A percentile compares a stretch with the other conserved stretches of the same genome.
phyloP scores from a whole-genome alignment of 1,140 invertebrate species.

The Ditylenchus dipsaci region DNA sequence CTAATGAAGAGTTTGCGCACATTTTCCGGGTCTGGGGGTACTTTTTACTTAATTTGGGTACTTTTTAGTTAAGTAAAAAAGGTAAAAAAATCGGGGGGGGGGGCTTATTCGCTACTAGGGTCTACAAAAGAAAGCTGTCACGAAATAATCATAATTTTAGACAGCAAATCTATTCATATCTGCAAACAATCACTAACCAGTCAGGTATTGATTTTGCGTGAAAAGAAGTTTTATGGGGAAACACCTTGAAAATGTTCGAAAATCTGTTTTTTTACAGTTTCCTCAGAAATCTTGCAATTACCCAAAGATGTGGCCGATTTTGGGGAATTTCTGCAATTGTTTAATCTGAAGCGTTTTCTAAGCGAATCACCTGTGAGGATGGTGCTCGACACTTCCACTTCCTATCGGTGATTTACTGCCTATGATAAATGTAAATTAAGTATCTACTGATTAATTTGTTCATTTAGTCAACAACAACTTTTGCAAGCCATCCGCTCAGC shows the following conservation, averaged over 20 bases:
- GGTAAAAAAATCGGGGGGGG: no score
- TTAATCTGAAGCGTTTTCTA: conserved; percentile 42
- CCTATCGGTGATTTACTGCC: conserved; percentile 23
- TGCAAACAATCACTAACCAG: neutral
- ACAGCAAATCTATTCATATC: neutral
- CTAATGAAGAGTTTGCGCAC: no score
- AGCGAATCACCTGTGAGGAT: conserved; percentile 14
- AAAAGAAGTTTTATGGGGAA: no score
- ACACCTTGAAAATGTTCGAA: conserved; percentile 42
- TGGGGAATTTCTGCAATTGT: conserved; percentile 44
- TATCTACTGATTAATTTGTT: conserved; percentile 25
- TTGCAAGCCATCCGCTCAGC: conserved; percentile 52
- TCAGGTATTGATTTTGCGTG: neutral
- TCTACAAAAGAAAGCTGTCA: no score
- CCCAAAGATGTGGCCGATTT: conserved; percentile 48
- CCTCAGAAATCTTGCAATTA: conserved; percentile 48
- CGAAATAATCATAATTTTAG: no score
- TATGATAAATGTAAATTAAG: neutral
- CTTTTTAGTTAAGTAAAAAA: no score
- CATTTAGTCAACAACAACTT: conserved; percentile 49
- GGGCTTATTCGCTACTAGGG: no score
- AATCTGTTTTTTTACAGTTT: conserved; percentile 34
- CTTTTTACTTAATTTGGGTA: no score
- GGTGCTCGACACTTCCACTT: conserved; percentile 19
- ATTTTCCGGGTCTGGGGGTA: no score